Conservation (phyloP, 1,140 invertebrate genomes). For the Drosophila micromelanica region DNA sequence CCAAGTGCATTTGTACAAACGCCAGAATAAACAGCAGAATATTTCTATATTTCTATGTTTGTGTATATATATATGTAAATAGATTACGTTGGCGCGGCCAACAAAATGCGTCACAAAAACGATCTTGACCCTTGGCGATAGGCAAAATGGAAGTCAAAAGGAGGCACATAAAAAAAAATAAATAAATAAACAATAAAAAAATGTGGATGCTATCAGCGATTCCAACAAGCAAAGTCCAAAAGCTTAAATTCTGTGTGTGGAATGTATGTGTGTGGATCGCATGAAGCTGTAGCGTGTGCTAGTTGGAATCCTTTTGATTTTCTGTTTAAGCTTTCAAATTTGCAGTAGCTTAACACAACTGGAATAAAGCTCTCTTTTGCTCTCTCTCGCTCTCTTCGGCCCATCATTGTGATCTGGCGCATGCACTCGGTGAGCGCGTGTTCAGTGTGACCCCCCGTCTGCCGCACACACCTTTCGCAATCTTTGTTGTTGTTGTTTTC, state of each 20-base stretch:
- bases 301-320: neutral
- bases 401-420: conserved; percentile 23
- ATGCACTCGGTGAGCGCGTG: conserved; percentile 20
- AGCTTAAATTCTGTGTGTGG: neutral
- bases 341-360: too few species aligned
- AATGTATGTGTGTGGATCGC: neutral
- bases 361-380: neutral
- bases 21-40: neutral
- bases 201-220: conserved; percentile 12
- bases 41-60: too few species aligned
- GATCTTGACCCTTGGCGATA: conserved; percentile 37
- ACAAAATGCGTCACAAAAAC: conserved; percentile 37
- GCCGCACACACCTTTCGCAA: conserved; percentile 7
- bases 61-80: conserved; percentile 11
- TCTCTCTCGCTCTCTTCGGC: neutral
- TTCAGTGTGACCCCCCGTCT: conserved; percentile 29
- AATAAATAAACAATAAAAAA: conserved; percentile 1
- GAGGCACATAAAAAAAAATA: neutral
- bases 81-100: conserved; percentile 18
- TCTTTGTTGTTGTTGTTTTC: conserved; percentile 3
- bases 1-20: conserved; percentile 47
- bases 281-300: neutral
- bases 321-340: neutral
- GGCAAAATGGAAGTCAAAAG: neutral
- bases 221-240: conserved; percentile 13